Evolutionary conservation across 2,888 invertebrate genomes (phyloP).

Genomic region (Dascillus cervinus): DNA sequence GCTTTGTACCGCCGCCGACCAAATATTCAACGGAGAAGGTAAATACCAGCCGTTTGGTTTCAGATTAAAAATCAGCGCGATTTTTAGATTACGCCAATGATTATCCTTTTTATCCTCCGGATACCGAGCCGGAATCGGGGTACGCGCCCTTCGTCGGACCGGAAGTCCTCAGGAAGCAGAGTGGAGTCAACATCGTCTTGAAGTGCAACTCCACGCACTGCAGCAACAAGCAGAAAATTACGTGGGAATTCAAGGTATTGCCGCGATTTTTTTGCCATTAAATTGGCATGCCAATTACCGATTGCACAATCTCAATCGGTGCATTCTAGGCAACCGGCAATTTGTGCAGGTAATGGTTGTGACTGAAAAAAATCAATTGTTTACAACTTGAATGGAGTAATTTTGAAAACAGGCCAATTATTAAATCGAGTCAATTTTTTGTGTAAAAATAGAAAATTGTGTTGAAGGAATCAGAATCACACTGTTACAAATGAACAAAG

Average conservation of each 20-base stretch:
- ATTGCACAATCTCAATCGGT: too few relatives aligned
- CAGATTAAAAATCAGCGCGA: background rate
- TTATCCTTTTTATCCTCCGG: constrained; percentile 18
- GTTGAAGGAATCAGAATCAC: too few relatives aligned
- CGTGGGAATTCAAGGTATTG: constrained; percentile 34
- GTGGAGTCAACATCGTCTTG: constrained; percentile 27
- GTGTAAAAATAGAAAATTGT: too few relatives aligned
- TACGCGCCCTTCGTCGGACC: constrained; percentile 17
- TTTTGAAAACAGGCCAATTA: too few relatives aligned
- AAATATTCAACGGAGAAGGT: constrained; percentile 17
- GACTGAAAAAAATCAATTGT: too few relatives aligned
- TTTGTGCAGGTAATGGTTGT: too few relatives aligned
- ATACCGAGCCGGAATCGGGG: constrained; percentile 10
- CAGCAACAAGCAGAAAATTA: constrained; percentile 20
- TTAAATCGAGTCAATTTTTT: too few relatives aligned
- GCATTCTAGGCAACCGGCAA: too few relatives aligned
- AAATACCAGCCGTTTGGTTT: constrained; percentile 7
- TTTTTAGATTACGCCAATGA: constrained; percentile 19
- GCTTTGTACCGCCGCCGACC: constrained; percentile 18
- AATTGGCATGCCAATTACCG: too few relatives aligned
- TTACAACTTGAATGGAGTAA: too few relatives aligned
- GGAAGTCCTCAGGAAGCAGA: constrained; percentile 24
- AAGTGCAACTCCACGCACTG: constrained; percentile 24
- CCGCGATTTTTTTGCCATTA: too few relatives aligned
- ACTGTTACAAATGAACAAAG: too few relatives aligned